Evolutionary conservation across 2,888 invertebrate species (phyloP).

Genomic region (Aspidiotus destructor): DNA sequence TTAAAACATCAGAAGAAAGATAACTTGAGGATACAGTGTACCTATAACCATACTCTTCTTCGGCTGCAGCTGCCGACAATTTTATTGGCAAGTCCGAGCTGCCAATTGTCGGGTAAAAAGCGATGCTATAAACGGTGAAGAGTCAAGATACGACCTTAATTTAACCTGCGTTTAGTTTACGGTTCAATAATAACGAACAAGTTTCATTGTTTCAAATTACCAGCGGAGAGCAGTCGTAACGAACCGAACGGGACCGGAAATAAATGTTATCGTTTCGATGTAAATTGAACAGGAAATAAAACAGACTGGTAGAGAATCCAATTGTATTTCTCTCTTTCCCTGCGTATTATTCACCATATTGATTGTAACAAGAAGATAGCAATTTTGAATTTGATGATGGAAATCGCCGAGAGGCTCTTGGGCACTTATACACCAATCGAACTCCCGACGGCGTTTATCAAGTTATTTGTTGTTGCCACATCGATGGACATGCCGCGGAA

Average conservation of each 20-base stretch:
- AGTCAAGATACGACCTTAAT: slow-evolving; percentile 31
- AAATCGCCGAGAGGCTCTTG: slow-evolving; percentile 14
- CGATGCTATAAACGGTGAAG: slow-evolving; percentile 12
- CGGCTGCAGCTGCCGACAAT: background rate
- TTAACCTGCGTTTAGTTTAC: slow-evolving; percentile 29
- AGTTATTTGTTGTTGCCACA: slow-evolving; percentile 24
- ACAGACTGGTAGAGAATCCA: slow-evolving; percentile 31
- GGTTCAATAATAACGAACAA: slow-evolving; percentile 32
- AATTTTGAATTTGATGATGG: slow-evolving; percentile 30
- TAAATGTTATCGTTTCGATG: slow-evolving; percentile 33
- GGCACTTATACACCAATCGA: slow-evolving; percentile 32
- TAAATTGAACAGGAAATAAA: slow-evolving; percentile 31
- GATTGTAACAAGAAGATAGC: slow-evolving; percentile 30
- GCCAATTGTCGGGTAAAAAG: slow-evolving; percentile 18
- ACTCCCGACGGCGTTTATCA: slow-evolving; percentile 13
- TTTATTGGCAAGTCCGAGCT: slow-evolving; percentile 1
- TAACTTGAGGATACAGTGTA: too few species aligned
- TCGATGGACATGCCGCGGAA: slow-evolving; percentile 31
- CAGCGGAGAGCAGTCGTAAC: slow-evolving; percentile 25
- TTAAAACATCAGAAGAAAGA: too few species aligned
- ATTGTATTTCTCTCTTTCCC: slow-evolving; percentile 21
- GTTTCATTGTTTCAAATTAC: slow-evolving; percentile 33
- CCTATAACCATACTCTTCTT: too few species aligned
- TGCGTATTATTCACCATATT: slow-evolving; percentile 17
- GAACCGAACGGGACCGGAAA: slow-evolving; percentile 27